phyloP scores from a whole-genome alignment of 2,113 vertebrate genomes.

The Embiotoca jacksoni region DNA sequence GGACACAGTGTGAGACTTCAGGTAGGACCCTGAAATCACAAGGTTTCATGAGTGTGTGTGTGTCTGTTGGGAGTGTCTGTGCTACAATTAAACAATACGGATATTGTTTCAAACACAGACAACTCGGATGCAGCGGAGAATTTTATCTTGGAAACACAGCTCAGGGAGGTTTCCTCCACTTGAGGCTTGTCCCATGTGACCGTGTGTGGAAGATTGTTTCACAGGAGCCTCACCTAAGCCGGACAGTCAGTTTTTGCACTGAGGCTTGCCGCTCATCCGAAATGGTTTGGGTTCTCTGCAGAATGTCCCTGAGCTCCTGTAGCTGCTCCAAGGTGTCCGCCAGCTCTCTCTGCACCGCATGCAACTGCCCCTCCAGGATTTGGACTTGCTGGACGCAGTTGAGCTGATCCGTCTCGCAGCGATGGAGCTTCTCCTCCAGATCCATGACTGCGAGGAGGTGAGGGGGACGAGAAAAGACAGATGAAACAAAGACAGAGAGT shows the following conservation, averaged over 20 bases:
- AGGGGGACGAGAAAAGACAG: not conserved
- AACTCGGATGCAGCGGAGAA: not conserved
- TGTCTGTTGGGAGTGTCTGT: not conserved
- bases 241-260: slow-evolving; percentile 85
- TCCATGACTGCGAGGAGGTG: slow-evolving; percentile 80
- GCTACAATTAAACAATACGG: not conserved
- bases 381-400: slow-evolving; percentile 82
- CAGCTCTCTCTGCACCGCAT: slow-evolving; percentile 83
- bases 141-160: not conserved
- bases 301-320: slow-evolving; percentile 84
- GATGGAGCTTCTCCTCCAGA: slow-evolving; percentile 89
- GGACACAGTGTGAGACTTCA: not conserved
- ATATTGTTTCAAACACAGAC: not conserved
- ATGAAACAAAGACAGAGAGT: not conserved
- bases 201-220: no score
- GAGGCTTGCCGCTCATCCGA: slow-evolving; percentile 86
- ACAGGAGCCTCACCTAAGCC: slow-evolving; percentile 87
- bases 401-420: slow-evolving; percentile 83
- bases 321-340: slow-evolving; percentile 83
- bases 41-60: not conserved
- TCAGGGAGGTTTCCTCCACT: not conserved
- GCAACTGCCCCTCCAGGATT: slow-evolving; percentile 86
- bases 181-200: not conserved
- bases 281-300: slow-evolving; percentile 87
- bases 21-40: no score